Percentiles rank a stretch among this genome's conserved stretches.
Conservation (phyloP, 2,797 vertebrate genomes). For the Liasis olivaceus region DNA sequence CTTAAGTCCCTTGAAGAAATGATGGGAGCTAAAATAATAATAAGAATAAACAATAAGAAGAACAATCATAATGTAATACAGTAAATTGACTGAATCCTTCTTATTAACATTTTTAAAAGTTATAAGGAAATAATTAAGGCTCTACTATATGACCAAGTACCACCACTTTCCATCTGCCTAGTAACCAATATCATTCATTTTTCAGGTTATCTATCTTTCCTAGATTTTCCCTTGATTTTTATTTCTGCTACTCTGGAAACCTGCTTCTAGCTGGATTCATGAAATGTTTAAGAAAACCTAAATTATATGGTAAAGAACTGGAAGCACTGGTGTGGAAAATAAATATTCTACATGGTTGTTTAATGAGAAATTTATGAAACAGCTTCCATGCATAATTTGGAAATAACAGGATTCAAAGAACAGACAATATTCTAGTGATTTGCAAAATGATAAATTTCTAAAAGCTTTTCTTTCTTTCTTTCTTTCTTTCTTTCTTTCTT, state of each 20-base stretch:
- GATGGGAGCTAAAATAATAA: neutral
- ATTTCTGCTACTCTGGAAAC: neutral
- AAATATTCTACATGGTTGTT: neutral
- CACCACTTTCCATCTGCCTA: neutral
- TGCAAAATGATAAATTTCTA: slow-evolving; percentile 19
- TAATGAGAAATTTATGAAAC: slow-evolving; percentile 35
- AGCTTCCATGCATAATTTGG: neutral
- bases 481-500: neutral
- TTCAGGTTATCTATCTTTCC: neutral
- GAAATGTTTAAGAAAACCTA: neutral
- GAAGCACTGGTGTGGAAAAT: slow-evolving; percentile 27
- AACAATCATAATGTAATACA: neutral
- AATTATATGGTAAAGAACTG: slow-evolving; percentile 34
- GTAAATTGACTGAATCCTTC: neutral
- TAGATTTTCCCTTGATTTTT: neutral
- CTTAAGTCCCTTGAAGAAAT: neutral
- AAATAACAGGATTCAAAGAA: slow-evolving; percentile 26
- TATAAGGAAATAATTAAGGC: neutral
- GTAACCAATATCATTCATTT: neutral
- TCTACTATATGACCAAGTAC: neutral
- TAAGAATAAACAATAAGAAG: neutral
- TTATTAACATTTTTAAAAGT: neutral
- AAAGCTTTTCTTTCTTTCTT: neutral
- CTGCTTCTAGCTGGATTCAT: neutral
- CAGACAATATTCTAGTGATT: neutral